phyloP scores from a whole-genome alignment of 2,888 invertebrate species.

The Brachypterus glaber region DNA sequence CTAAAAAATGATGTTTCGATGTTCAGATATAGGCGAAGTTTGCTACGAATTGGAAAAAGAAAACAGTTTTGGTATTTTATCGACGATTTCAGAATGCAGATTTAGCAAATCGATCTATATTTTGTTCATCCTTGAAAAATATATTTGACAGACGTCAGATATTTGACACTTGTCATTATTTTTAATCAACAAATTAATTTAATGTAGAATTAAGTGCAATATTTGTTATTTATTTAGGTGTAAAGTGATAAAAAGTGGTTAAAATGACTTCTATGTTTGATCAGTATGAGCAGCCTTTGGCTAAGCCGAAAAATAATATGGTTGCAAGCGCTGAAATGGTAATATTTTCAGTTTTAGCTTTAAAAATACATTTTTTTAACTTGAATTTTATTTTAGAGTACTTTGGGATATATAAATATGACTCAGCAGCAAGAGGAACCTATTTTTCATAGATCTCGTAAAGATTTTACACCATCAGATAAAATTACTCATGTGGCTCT shows the following conservation, averaged over 20 bases:
- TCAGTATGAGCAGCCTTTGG: conserved; percentile 74
- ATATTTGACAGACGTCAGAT: no score
- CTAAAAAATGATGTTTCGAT: no score
- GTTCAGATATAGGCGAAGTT: no score
- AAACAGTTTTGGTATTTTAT: no score
- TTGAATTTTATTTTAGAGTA: conserved; percentile 30
- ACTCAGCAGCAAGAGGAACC: conserved; percentile 64
- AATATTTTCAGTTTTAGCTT: conserved; percentile 18
- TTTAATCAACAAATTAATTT: no score
- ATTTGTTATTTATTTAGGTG: no score
- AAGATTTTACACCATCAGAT: conserved; percentile 69
- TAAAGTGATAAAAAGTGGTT: background rate
- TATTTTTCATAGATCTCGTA: conserved; percentile 78
- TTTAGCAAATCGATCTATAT: no score
- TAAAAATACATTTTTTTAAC: conserved; percentile 5
- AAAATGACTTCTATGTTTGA: conserved; percentile 75
- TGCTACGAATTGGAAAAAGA: no score
- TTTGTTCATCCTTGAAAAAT: no score
- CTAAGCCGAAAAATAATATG: conserved; percentile 41
- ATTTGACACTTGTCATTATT: no score
- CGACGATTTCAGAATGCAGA: no score
- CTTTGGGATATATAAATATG: conserved; percentile 49
- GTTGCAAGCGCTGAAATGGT: conserved; percentile 43
- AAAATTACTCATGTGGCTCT: conserved; percentile 72
- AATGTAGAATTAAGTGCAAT: no score